A percentile compares a stretch with the other conserved stretches of the same genome.
Conservation (phyloP, 2,113 vertebrate species). For the Genyomyrus donnyi region DNA sequence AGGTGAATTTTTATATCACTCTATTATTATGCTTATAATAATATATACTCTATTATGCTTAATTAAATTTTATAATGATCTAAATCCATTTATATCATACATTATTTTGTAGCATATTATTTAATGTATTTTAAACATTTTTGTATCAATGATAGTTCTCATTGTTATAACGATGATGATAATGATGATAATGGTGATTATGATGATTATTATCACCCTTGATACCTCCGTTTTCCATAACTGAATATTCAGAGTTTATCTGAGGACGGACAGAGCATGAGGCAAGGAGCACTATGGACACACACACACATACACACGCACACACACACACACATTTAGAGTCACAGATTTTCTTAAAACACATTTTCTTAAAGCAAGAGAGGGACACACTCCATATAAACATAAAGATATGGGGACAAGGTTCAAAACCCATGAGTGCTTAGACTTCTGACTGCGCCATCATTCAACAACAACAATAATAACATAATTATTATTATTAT, state of each 20-base stretch:
- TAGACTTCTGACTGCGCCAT: conserved; percentile 19
- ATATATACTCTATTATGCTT: not conserved
- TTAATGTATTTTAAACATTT: not conserved
- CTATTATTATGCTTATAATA: not conserved
- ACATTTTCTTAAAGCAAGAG: not conserved
- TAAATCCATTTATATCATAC: not conserved
- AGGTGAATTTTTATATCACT: not conserved
- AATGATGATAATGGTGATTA: not conserved
- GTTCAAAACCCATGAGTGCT: conserved; percentile 6
- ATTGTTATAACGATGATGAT: not conserved
- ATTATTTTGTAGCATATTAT: not conserved
- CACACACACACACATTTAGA: not conserved
- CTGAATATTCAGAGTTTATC: not conserved
- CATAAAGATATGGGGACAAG: not conserved
- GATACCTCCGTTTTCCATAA: not conserved
- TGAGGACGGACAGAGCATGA: not conserved
- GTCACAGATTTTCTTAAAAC: not conserved
- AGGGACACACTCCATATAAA: not conserved
- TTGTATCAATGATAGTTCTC: not conserved
- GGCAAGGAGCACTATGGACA: not conserved
- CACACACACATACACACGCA: not conserved
- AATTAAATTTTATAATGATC: not conserved
- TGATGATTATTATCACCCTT: not conserved
- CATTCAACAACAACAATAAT: not conserved
- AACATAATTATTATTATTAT: not conserved